Percentiles rank a stretch among this genome's conserved stretches.
Evolutionary conservation across 2,113 vertebrate genomes (phyloP).

Genomic region (Zeus faber): DNA sequence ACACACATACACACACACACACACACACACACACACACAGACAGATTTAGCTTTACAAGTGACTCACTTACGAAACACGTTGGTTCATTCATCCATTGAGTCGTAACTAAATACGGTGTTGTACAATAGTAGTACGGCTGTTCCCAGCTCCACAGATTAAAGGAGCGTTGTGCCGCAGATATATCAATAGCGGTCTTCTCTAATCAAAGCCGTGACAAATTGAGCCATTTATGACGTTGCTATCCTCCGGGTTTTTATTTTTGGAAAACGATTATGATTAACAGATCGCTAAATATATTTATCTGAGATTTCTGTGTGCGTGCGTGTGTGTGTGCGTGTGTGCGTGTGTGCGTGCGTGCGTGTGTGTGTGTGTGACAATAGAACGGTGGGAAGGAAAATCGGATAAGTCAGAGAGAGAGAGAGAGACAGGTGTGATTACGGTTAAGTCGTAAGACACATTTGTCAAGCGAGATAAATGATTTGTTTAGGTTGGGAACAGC

Average conservation of each 20-base stretch:
- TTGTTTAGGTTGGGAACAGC: slow-evolving; percentile 31
- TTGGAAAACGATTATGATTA: slow-evolving; percentile 27
- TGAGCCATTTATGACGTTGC: slow-evolving; percentile 33
- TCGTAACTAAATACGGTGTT: slow-evolving; percentile 38
- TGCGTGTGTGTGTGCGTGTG: no score
- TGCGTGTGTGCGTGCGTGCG: not conserved
- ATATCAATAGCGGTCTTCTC: slow-evolving; percentile 37
- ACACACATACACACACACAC: slow-evolving; percentile 9
- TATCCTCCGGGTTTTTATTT: slow-evolving; percentile 32
- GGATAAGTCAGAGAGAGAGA: not conserved
- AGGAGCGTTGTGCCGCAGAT: slow-evolving; percentile 24
- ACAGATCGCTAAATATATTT: slow-evolving; percentile 1
- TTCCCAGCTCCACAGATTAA: slow-evolving; percentile 26
- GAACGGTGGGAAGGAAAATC: no score
- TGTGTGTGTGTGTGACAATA: no score
- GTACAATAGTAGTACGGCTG: slow-evolving; percentile 37
- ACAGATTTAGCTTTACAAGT: slow-evolving; percentile 57
- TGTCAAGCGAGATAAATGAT: slow-evolving; percentile 42
- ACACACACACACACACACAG: not conserved
- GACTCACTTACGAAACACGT: slow-evolving; percentile 48
- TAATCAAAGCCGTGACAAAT: slow-evolving; percentile 41
- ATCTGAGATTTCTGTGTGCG: slow-evolving; percentile 16
- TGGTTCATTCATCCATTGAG: slow-evolving; percentile 61
- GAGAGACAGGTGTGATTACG: slow-evolving; percentile 19
- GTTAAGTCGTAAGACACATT: no score